Conservation (phyloP, 2,888 invertebrate genomes). For the Drosophila trichaetosa region DNA sequence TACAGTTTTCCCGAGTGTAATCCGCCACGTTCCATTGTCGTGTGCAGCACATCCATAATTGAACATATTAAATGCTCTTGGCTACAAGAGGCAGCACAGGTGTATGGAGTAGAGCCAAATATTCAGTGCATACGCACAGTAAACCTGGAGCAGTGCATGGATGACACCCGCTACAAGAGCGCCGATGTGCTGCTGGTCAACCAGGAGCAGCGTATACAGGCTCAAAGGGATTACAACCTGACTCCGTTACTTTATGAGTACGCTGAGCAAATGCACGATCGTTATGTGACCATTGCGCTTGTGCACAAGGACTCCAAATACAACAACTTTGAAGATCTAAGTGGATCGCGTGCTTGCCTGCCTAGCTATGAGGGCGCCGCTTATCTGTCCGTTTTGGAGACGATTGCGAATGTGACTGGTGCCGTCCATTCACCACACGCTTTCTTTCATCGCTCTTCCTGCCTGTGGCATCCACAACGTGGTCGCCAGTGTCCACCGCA, state of each 20-base stretch:
- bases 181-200: constrained; percentile 90
- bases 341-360: constrained; percentile 91
- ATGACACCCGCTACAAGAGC: constrained; percentile 87
- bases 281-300: constrained; percentile 87
- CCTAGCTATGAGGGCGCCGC: constrained; percentile 92
- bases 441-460: constrained; percentile 89
- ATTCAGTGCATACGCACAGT: constrained; percentile 90
- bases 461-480: constrained; percentile 85
- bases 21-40: constrained; percentile 88
- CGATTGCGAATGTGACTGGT: constrained; percentile 84
- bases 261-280: constrained; percentile 81
- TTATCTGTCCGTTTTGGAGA: constrained; percentile 87
- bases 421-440: constrained; percentile 71
- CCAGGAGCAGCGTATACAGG: constrained; percentile 90
- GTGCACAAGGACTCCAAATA: constrained; percentile 87
- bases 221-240: constrained; percentile 87
- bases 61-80: constrained; percentile 92
- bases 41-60: constrained; percentile 89
- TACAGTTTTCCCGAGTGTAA: constrained; percentile 89
- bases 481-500: constrained; percentile 84
- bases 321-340: constrained; percentile 87
- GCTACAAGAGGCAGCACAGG: constrained; percentile 90
- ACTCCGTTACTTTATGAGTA: constrained; percentile 82
- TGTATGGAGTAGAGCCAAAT: constrained; percentile 91
- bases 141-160: constrained; percentile 88